Base-by-base conservation (phyloP, 2,888 invertebrate genomes). In the Campoplex nolae region DNA sequence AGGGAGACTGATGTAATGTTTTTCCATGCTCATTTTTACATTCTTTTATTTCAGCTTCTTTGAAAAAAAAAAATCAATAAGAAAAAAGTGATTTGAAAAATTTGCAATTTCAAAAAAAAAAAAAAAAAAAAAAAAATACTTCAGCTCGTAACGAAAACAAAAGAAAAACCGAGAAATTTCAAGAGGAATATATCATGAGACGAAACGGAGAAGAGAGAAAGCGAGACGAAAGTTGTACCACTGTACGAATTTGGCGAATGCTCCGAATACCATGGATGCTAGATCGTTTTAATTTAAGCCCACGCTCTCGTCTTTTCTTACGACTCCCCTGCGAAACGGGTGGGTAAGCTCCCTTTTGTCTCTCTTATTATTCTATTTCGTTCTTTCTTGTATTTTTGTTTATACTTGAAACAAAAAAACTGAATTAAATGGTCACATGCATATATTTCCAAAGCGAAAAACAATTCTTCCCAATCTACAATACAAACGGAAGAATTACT, bases 191-290 rank as follows among this genome's bases (percentile, higher is more conserved):
- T 70, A 62, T 80, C 79, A 62, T 45, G 45, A 35, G 58, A 71
- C 35, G 45, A 35, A 71, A 35, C 16, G 48, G 48, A 58, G 48
- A 11, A 70, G 35, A 48, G 48, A 81, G 35, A 23, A 16, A 56
- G 35, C 23, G 58, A 54, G 62, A 71, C 23, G 32, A 28, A 54
- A 58, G 56, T 75, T 73, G 76, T 70, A 74, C 73, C 51, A 23
- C 80, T 71, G 77, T 82, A 68, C 85, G 85, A 85, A 85, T 85
- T 85, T 85, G 85, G 82, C 85, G 48, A 85, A 85, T 78, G 78
- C 76, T 78, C 68, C 82, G 82, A 74, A 85, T 85, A 82, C 73
- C 77, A 38, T 35, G 68, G 73, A 74, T 73, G 74, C 78, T 82
- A 74, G 82, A 82, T 82, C 85, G 85, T 78, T 85, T 85, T 85